These are phyloP conservation scores for Varecia variegata DNA, from an alignment of 2,797 vertebrate species.

Conservation along the genomic window DNA sequence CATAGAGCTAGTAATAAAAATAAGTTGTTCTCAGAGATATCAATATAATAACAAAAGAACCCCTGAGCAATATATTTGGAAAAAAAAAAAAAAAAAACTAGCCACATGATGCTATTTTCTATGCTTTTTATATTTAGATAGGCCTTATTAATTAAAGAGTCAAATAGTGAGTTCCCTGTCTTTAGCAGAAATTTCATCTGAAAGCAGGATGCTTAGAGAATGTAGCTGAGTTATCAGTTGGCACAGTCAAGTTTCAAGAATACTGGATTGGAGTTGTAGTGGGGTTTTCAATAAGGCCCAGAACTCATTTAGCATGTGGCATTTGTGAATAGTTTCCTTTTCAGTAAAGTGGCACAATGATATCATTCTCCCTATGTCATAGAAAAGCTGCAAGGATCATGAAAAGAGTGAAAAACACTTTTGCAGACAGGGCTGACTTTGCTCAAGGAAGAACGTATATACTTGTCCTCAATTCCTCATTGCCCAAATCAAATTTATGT, in stretches of 20 bases:
- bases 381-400: not conserved
- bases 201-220: not conserved
- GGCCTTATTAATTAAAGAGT: not conserved
- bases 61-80: not conserved
- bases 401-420: not conserved
- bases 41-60: not conserved
- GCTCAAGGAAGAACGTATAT: not conserved
- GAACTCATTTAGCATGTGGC: not conserved
- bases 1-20: not conserved
- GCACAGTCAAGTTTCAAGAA: not conserved
- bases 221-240: not conserved
- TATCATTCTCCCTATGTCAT: not conserved
- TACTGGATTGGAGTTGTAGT: not conserved
- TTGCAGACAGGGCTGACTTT: not conserved
- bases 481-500: not conserved
- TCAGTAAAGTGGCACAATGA: not conserved
- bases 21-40: not conserved
- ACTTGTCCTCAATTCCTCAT: not conserved
- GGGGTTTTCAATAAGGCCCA: not conserved
- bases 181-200: not conserved
- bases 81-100: conserved; percentile 24
- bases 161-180: not conserved
- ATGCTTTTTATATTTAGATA: not conserved
- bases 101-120: not conserved
- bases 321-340: not conserved